Conservation (phyloP, 1,140 invertebrate species). For the Drosophila bifasciata region DNA sequence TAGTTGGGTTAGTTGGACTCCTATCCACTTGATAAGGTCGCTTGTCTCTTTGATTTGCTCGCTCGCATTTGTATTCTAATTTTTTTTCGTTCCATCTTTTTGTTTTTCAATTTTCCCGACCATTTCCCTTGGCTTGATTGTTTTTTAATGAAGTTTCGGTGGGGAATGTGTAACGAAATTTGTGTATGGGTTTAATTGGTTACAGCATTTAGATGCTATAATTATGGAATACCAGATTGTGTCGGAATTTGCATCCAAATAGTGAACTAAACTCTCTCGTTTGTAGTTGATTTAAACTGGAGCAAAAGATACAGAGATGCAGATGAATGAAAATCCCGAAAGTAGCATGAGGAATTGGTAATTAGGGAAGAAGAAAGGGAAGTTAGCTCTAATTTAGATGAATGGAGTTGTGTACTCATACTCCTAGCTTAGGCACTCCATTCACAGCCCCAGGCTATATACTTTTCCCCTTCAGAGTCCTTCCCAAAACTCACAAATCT, state of each 20-base stretch:
- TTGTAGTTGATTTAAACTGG: conserved; percentile 61
- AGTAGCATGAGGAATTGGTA: neutral
- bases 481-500: conserved; percentile 8
- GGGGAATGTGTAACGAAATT: conserved; percentile 73
- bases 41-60: conserved; percentile 72
- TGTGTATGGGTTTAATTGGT: conserved; percentile 74
- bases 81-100: conserved; percentile 15
- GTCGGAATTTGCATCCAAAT: conserved; percentile 43
- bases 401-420: too few species aligned
- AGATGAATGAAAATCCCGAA: conserved; percentile 34
- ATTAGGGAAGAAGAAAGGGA: neutral
- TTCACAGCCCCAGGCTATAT: neutral
- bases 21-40: conserved; percentile 42
- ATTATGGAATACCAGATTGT: conserved; percentile 56
- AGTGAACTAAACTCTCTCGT: conserved; percentile 21
- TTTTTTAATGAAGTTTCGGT: conserved; percentile 71
- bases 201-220: conserved; percentile 68
- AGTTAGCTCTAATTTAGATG: too few species aligned
- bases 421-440: too few species aligned
- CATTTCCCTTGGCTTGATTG: conserved; percentile 53
- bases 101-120: conserved; percentile 44
- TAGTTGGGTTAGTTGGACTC: conserved; percentile 73
- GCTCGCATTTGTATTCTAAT: conserved; percentile 75
- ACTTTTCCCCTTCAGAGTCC: neutral
- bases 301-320: too few species aligned